Evolutionary conservation across 2,888 invertebrate genomes (phyloP).

Genomic region (Nemotelus pantherinus): DNA sequence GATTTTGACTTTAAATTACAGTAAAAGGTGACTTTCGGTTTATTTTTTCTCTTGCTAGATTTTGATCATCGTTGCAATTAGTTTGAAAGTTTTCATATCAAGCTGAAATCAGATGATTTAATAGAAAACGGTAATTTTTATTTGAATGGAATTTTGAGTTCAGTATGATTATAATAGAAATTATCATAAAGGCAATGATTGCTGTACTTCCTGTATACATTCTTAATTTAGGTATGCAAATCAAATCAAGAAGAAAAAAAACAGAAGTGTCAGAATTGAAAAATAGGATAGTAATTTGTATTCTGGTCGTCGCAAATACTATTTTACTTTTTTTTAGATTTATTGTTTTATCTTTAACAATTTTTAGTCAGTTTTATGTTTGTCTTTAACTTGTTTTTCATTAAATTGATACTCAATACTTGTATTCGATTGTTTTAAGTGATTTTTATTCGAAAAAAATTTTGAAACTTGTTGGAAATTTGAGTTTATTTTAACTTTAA

Average conservation of each 20-base stretch:
- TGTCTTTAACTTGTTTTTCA: constrained; percentile 31
- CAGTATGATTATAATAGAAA: background rate
- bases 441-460: constrained; percentile 38
- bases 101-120: too few species aligned
- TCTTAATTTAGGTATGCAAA: background rate
- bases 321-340: constrained; percentile 13
- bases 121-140: too few species aligned
- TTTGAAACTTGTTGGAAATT: constrained; percentile 20
- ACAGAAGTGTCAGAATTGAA: background rate
- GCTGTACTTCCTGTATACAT: background rate
- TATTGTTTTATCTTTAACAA: constrained; percentile 34
- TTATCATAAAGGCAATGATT: background rate
- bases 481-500: background rate
- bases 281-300: constrained; percentile 1
- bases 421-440: constrained; percentile 45
- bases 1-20: too few species aligned
- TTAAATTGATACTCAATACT: constrained; percentile 49
- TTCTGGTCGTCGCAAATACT: constrained; percentile 48
- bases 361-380: constrained; percentile 33
- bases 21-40: too few species aligned
- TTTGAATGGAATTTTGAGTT: too few species aligned
- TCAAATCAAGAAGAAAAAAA: background rate
- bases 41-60: too few species aligned
- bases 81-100: too few species aligned
- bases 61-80: too few species aligned